Conservation (phyloP, 2,797 vertebrate genomes). For the Aldrovandia affinis region DNA sequence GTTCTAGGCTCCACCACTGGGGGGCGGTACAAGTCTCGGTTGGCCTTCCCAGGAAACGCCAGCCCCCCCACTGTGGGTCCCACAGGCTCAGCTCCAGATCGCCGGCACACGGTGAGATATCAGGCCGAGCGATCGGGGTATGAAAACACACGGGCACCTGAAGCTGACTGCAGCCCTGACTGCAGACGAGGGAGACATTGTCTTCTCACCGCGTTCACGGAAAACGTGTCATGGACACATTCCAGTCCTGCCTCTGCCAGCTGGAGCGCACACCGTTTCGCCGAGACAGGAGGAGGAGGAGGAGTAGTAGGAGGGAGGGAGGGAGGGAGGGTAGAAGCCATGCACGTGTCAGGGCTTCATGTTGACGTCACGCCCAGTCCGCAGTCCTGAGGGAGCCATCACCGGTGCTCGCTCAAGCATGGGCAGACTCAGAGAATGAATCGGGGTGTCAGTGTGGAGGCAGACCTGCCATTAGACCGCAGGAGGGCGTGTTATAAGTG, state of each 20-base stretch:
- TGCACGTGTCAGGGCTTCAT: background rate
- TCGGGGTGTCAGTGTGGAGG: background rate
- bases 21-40: background rate
- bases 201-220: background rate
- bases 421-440: background rate
- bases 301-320: too few species aligned
- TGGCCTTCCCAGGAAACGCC: background rate
- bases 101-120: background rate
- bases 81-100: background rate
- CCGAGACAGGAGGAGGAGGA: background rate
- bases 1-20: background rate
- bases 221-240: background rate
- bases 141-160: background rate
- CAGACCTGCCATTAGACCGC: background rate
- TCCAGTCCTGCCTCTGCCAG: background rate
- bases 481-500: background rate
- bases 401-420: background rate
- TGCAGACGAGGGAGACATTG: background rate
- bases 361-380: background rate
- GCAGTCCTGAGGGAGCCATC: too few species aligned
- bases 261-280: background rate
- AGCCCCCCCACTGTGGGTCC: background rate
- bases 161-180: too few species aligned
- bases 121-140: background rate
- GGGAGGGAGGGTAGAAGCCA: background rate